phyloP scores from a whole-genome alignment of 2,113 vertebrate species.

The Stigmatopora argus region DNA sequence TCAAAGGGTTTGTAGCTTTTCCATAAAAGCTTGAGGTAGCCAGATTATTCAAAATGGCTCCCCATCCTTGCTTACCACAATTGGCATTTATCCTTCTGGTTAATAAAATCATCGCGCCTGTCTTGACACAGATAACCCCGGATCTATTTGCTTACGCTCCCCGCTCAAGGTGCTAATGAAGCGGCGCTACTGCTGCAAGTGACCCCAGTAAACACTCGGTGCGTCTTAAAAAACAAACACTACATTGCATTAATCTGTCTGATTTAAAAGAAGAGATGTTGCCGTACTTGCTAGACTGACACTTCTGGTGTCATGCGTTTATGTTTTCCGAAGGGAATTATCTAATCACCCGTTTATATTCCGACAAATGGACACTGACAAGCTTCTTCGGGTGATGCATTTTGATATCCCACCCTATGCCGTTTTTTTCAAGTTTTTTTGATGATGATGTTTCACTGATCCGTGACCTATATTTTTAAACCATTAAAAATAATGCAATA shows the following conservation, averaged over 20 bases:
- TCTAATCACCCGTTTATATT: background rate
- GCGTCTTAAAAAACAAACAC: background rate
- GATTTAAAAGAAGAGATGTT: background rate
- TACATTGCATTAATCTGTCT: background rate
- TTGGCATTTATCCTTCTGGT: background rate
- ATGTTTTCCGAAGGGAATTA: background rate
- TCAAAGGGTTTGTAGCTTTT: background rate
- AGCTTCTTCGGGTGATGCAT: background rate
- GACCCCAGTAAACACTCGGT: background rate
- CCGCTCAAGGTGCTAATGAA: background rate
- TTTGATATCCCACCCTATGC: too few species aligned
- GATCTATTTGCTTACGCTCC: background rate
- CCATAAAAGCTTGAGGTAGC: background rate
- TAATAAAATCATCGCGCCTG: constrained; percentile 3
- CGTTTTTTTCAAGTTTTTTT: too few species aligned
- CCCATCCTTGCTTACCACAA: background rate
- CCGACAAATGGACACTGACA: background rate
- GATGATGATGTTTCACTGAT: too few species aligned
- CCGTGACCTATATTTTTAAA: too few species aligned
- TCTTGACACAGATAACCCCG: background rate
- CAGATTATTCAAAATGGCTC: background rate
- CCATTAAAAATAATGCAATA: too few species aligned
- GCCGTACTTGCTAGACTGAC: background rate
- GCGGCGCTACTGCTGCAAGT: background rate
- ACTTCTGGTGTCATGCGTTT: background rate